A percentile compares a stretch with the other conserved stretches of the same genome.
These are phyloP conservation scores for Sciurus vulgaris DNA, from an alignment of 2,797 vertebrate genomes.

Conservation along the genomic window DNA sequence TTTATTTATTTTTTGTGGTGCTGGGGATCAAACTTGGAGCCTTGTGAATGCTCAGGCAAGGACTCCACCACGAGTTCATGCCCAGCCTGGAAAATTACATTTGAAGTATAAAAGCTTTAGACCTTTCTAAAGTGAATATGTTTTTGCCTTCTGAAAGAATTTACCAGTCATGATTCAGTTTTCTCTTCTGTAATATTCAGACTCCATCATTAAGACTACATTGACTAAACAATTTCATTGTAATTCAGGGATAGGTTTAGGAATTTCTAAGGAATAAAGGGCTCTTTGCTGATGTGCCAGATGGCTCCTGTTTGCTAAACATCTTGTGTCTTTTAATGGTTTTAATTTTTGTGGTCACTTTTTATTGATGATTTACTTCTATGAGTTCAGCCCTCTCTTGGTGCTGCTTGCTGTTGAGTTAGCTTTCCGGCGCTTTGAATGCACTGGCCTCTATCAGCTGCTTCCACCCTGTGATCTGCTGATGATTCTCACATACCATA, in stretches of 20 bases:
- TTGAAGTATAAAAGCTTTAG: constrained; percentile 9
- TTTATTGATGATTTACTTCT: not conserved
- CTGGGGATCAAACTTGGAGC: not conserved
- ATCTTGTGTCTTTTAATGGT: constrained; percentile 13
- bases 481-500: not conserved
- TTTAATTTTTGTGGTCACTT: not conserved
- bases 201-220: not conserved
- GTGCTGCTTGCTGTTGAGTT: not conserved
- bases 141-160: not conserved
- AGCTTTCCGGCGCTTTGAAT: not conserved
- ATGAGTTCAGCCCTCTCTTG: not conserved
- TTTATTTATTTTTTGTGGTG: not conserved
- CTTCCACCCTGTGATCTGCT: not conserved
- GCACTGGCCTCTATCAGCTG: not conserved
- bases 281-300: not conserved
- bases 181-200: not conserved
- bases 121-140: not conserved
- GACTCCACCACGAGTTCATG: not conserved
- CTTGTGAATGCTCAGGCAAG: not conserved
- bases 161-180: not conserved
- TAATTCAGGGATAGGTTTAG: not conserved
- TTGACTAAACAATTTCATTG: not conserved
- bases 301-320: not conserved
- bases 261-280: not conserved
- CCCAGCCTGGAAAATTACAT: not conserved